A percentile compares a stretch with the other conserved stretches of the same genome.
Evolutionary conservation across 2,113 vertebrate genomes (phyloP).

Genomic region (Tautogolabrus adspersus): DNA sequence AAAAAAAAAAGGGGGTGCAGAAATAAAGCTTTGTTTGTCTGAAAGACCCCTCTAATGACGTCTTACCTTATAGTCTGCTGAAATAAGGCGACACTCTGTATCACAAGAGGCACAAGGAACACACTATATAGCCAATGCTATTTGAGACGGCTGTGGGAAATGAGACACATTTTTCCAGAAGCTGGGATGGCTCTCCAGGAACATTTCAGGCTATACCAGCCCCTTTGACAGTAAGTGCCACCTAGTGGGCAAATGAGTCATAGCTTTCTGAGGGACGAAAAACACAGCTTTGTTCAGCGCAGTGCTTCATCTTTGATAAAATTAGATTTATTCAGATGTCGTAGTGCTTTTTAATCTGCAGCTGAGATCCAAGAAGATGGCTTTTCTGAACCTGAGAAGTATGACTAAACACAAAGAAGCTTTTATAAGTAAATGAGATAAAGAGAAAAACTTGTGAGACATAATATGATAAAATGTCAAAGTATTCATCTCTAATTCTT

Average conservation of each 20-base stretch:
- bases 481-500: slow-evolving; percentile 9
- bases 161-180: slow-evolving; percentile 76
- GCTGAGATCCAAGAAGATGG: neutral
- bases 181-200: slow-evolving; percentile 36
- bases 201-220: neutral
- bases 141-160: slow-evolving; percentile 49
- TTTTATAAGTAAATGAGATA: slow-evolving; percentile 1
- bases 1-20: slow-evolving; percentile 3
- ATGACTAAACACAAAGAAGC: slow-evolving; percentile 16
- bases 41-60: slow-evolving; percentile 5
- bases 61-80: slow-evolving; percentile 24
- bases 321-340: slow-evolving; percentile 14
- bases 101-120: slow-evolving; percentile 31
- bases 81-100: slow-evolving; percentile 32
- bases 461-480: slow-evolving; percentile 22
- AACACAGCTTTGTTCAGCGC: neutral
- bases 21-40: slow-evolving; percentile 37
- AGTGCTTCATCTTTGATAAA: slow-evolving; percentile 6
- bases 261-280: slow-evolving; percentile 3
- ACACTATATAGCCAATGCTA: slow-evolving; percentile 32
- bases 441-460: neutral
- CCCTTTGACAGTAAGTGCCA: slow-evolving; percentile 41
- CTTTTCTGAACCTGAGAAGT: neutral
- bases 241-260: slow-evolving; percentile 56
- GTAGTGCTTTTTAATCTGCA: neutral